Evolutionary conservation across 2,797 vertebrate species (phyloP).

Genomic region (Acanthurus lineatus): DNA sequence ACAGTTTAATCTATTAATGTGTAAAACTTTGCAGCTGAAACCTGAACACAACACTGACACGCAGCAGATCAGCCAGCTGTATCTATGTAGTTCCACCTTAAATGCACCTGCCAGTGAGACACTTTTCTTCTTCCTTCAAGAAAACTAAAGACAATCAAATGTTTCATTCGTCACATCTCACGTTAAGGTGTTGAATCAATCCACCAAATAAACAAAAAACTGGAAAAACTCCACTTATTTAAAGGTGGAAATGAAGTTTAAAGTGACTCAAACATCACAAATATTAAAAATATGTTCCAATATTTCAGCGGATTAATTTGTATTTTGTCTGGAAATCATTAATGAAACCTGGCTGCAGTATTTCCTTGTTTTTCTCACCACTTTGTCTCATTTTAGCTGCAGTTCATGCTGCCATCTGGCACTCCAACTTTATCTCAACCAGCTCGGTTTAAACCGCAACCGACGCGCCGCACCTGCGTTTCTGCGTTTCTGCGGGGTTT

Average conservation of each 20-base stretch:
- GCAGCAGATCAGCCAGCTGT: no score
- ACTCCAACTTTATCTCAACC: conserved; percentile 47
- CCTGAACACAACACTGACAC: no score
- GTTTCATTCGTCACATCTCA: no score
- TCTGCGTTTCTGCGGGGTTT: accelerated
- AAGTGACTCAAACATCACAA: background rate
- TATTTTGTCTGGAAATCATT: accelerated
- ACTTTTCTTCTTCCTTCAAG: background rate
- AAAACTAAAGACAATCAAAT: background rate
- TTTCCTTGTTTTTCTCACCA: background rate
- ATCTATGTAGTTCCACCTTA: conserved; percentile 48
- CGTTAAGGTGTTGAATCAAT: background rate
- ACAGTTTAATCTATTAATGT: no score
- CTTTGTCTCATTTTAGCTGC: background rate
- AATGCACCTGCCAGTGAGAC: conserved; percentile 48
- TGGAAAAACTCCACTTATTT: accelerated
- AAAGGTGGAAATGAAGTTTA: background rate
- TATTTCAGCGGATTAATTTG: background rate
- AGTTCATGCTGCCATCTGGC: conserved; percentile 68
- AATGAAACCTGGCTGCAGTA: accelerated
- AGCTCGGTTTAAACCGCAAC: conserved; percentile 13
- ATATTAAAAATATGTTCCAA: accelerated
- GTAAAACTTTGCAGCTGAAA: no score
- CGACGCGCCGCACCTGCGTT: conserved; percentile 1
- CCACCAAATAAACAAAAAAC: background rate